Conservation (phyloP, 1,140 invertebrate genomes). For the Globodera ellingtonae region DNA sequence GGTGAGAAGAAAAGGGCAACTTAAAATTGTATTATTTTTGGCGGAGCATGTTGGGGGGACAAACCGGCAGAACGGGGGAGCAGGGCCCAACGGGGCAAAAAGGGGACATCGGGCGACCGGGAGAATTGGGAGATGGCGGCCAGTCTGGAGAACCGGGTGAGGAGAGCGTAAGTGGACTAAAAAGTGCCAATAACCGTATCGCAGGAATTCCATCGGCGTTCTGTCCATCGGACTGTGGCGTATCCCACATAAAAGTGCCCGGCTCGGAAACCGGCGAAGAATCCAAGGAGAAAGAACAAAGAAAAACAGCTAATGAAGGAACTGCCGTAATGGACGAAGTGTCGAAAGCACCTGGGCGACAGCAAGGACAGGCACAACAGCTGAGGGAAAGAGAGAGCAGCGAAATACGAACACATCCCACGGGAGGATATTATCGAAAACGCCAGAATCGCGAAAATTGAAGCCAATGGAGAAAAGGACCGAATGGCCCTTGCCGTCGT, state of each 20-base stretch:
- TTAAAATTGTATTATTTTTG: neutral
- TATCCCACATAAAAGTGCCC: conserved; percentile 50
- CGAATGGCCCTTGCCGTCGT: too few species aligned
- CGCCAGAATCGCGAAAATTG: neutral
- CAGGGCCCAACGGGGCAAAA: conserved; percentile 37
- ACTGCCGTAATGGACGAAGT: neutral
- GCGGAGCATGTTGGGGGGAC: conserved; percentile 10
- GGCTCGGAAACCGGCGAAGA: neutral
- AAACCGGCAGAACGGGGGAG: neutral
- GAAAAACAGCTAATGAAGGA: neutral
- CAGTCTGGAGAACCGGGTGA: conserved; percentile 45
- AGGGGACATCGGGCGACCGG: conserved; percentile 32
- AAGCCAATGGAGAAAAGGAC: neutral
- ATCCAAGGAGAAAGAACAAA: neutral
- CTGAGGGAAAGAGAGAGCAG: neutral
- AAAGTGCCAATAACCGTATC: neutral
- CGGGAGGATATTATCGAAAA: neutral
- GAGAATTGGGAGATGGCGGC: conserved; percentile 30
- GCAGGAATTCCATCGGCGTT: conserved; percentile 46
- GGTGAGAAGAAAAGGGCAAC: neutral
- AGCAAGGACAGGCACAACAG: neutral
- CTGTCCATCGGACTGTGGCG: conserved; percentile 55
- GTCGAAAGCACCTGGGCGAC: neutral
- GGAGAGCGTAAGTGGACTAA: neutral
- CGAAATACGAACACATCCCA: conserved; percentile 1